A percentile compares a stretch with the other conserved stretches of the same genome.
Conservation (phyloP, 2,797 vertebrate genomes). For the Psittacula derbiana region DNA sequence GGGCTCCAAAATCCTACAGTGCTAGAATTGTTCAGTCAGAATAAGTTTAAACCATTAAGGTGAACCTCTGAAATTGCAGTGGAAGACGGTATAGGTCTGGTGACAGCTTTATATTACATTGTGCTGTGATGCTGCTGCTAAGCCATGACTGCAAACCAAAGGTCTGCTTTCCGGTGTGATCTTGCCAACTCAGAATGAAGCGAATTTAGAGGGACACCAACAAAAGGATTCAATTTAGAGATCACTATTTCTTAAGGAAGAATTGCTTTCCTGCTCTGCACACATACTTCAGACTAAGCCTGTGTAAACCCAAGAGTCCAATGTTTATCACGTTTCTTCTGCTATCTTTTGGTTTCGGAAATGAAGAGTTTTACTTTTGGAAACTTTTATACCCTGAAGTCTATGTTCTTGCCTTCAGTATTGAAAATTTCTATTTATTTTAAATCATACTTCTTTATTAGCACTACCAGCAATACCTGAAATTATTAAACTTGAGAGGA, state of each 20-base stretch:
- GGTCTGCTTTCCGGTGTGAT: neutral
- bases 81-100: neutral
- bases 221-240: neutral
- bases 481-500: neutral
- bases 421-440: neutral
- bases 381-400: neutral
- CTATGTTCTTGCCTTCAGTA: neutral
- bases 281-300: rapidly evolving
- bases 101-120: neutral
- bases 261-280: neutral
- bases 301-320: neutral
- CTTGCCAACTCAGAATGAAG: neutral
- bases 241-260: neutral
- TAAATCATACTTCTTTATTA: neutral
- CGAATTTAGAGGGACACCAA: conserved; percentile 9
- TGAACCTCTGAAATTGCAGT: neutral
- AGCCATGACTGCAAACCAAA: neutral
- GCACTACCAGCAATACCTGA: neutral
- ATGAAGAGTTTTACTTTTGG: neutral
- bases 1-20: neutral
- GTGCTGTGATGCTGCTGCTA: neutral
- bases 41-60: neutral
- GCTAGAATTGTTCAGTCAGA: neutral
- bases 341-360: neutral
- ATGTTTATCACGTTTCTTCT: neutral